A percentile compares a stretch with the other conserved stretches of the same genome.
phyloP scores from a whole-genome alignment of 1,140 invertebrate genomes.

The Drosophila ananassae region DNA sequence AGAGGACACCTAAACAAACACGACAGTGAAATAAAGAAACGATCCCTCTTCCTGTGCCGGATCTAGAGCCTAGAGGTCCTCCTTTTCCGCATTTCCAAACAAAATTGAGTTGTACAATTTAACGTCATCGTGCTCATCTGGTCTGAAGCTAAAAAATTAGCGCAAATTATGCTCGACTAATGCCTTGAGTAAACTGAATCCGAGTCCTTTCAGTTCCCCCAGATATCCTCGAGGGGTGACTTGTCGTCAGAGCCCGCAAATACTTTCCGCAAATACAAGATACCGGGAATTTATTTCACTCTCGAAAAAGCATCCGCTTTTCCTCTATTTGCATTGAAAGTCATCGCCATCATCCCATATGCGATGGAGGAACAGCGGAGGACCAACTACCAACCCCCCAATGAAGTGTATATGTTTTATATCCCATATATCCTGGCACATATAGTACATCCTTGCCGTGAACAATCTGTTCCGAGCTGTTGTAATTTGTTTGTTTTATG shows the following conservation, averaged over 20 bases:
- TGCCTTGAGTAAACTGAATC: constrained; percentile 62
- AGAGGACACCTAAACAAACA: constrained; percentile 36
- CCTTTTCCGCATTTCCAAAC: background rate
- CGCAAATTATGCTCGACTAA: constrained; percentile 78
- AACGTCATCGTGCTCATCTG: constrained; percentile 44
- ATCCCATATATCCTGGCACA: background rate
- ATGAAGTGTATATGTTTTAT: background rate
- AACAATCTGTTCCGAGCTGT: constrained; percentile 57
- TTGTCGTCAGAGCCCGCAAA: constrained; percentile 47
- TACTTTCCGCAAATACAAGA: constrained; percentile 37
- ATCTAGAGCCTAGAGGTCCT: background rate
- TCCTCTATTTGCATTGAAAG: constrained; percentile 47
- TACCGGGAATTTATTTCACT: background rate
- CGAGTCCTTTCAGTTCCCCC: background rate
- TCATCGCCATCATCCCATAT: constrained; percentile 42
- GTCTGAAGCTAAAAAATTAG: constrained; percentile 61
- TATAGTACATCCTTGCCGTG: constrained; percentile 20
- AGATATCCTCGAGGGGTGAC: constrained; percentile 42
- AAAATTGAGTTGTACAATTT: constrained; percentile 64
- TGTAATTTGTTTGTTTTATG: constrained; percentile 80
- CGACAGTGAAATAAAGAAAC: constrained; percentile 22
- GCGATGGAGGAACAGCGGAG: constrained; percentile 18
- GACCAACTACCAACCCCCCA: constrained; percentile 1
- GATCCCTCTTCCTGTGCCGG: constrained; percentile 8
- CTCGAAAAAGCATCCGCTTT: background rate